These are phyloP conservation scores for Lophius piscatorius DNA, from an alignment of 2,113 vertebrate genomes.

Conservation along the genomic window DNA sequence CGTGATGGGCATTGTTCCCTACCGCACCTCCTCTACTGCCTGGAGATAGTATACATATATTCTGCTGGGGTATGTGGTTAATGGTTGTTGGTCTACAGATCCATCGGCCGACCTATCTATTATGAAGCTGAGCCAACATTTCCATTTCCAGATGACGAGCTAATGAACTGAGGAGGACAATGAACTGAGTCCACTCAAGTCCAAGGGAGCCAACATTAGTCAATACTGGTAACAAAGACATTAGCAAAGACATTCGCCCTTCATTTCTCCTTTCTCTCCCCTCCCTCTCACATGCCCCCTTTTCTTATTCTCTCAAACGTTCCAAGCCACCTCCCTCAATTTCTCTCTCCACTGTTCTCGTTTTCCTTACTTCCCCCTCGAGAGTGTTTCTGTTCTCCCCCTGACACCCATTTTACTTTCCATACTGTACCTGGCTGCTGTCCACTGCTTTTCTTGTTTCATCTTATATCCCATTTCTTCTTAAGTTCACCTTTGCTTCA, in stretches of 20 bases:
- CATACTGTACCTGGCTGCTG: background rate
- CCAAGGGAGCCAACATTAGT: conserved; percentile 29
- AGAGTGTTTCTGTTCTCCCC: conserved; percentile 8
- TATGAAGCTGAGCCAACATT: conserved; percentile 26
- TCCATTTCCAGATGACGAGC: conserved; percentile 51
- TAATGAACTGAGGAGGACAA: conserved; percentile 43
- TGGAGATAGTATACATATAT: too few relatives aligned
- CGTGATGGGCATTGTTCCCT: too few relatives aligned
- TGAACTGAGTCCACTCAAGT: conserved; percentile 16
- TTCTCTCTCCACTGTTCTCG: conserved; percentile 3
- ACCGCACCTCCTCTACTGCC: too few relatives aligned
- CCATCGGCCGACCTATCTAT: conserved; percentile 22
- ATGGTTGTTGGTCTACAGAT: conserved; percentile 13
- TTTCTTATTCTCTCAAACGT: conserved; percentile 25
- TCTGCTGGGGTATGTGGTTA: too few relatives aligned
- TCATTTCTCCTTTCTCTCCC: conserved; percentile 43
- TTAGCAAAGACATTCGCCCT: conserved; percentile 58
- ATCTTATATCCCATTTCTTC: background rate
- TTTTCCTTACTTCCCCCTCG: conserved; percentile 1
- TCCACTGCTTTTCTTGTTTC: conserved; percentile 13
- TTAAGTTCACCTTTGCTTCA: conserved; percentile 1
- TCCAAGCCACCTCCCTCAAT: conserved; percentile 56
- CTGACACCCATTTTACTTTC: conserved; percentile 2
- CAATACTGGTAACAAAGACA: conserved; percentile 49
- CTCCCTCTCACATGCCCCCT: background rate